Evolutionary conservation across 2,113 vertebrate genomes (phyloP).

Genomic region (Ahaetulla prasina): DNA sequence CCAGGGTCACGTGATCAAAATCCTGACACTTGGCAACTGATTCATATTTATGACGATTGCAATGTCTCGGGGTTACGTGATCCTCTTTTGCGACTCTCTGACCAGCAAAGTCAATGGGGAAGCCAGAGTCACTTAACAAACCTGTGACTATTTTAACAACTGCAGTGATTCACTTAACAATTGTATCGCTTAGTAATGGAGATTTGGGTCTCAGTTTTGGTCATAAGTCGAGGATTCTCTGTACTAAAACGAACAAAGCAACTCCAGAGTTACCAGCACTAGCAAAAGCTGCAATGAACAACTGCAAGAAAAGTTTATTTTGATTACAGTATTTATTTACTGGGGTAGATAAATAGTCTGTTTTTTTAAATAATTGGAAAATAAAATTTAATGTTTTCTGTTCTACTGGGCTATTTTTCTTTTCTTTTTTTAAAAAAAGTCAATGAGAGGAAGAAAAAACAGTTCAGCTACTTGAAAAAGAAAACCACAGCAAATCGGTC

Average conservation of each 20-base stretch:
- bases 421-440: not conserved
- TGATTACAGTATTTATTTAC: not conserved
- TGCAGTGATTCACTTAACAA: not conserved
- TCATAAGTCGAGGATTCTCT: too few species aligned
- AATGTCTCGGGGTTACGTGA: not conserved
- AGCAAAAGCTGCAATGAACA: slow-evolving; percentile 4
- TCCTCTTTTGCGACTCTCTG: not conserved
- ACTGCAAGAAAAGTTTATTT: not conserved
- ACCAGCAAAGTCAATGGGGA: too few species aligned
- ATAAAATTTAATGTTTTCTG: not conserved
- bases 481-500: not conserved
- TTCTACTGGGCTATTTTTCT: not conserved
- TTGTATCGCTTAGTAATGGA: not conserved
- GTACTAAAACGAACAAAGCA: slow-evolving; percentile 8
- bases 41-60: not conserved
- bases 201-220: too few species aligned
- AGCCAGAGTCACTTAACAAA: too few species aligned
- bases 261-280: slow-evolving; percentile 7
- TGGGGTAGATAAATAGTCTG: not conserved
- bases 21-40: not conserved
- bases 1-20: not conserved
- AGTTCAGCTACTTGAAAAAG: not conserved
- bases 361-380: not conserved
- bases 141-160: too few species aligned
- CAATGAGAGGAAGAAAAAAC: not conserved